Conservation (phyloP, 2,797 vertebrate genomes). For the Gallinago stenura region DNA sequence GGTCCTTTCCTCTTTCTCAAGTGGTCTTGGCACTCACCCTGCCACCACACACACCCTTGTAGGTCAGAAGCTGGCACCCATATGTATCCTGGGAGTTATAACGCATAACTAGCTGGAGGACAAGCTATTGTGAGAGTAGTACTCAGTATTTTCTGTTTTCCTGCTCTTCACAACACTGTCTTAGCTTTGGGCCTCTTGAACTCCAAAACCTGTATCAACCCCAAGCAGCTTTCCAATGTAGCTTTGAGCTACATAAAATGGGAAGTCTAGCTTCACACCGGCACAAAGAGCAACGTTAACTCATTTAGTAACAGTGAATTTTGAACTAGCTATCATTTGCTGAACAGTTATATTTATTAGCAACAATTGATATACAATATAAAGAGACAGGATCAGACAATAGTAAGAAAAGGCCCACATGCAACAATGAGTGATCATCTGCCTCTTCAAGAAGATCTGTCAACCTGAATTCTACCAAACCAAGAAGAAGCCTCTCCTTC, state of each 20-base stretch:
- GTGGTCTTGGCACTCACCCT: accelerated
- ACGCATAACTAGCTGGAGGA: background rate
- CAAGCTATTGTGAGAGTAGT: background rate
- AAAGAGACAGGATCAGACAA: background rate
- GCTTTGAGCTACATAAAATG: background rate
- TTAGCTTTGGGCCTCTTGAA: background rate
- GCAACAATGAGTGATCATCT: background rate
- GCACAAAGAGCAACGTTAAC: background rate
- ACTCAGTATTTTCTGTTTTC: background rate
- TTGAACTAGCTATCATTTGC: background rate
- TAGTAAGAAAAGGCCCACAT: background rate
- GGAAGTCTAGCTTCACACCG: background rate
- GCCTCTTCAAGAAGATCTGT: background rate
- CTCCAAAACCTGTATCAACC: background rate
- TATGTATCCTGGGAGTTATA: background rate
- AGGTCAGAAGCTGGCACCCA: background rate
- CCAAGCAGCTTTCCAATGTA: background rate
- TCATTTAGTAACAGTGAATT: background rate
- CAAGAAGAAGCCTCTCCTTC: background rate
- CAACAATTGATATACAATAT: background rate
- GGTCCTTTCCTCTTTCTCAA: background rate
- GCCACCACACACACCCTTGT: background rate
- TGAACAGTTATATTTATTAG: background rate
- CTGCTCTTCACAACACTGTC: background rate
- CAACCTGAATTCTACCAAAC: background rate